Evolutionary conservation across 2,797 vertebrate genomes (phyloP), one percentile per base, ranked within the genome.

Genomic region (Lates japonicus): DNA sequence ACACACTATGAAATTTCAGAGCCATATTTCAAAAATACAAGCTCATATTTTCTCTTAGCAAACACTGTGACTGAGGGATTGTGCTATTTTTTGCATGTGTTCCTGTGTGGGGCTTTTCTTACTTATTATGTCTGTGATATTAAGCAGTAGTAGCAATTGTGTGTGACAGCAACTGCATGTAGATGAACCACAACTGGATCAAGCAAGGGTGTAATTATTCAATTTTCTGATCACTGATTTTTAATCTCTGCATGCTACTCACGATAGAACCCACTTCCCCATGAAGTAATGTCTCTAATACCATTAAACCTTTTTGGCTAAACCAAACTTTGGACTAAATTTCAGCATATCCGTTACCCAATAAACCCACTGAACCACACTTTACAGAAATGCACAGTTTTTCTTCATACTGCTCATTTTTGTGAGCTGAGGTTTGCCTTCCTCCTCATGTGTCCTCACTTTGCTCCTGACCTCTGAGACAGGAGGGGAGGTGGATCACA

Each of bases 271-370:
- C 86, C 83, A 87, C 87, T 90, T 91, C 83, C 80, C 42, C 69
- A 81, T 94, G 89, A 94, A 91, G 90, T 89, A 76, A 93, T 91
- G 89, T 93, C 92, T 90, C 78, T 91, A 92, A 93, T 90, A 74
- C 87, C 80, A 88, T 83, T 88, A 85, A 91, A 86, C 57, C 74
- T 72, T 90, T 84, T 77, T 65, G 85, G 80, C 86, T 63, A 72
- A 77, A 87, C 84, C 76, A 68, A 76, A 85, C 61, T 73, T 70
- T 89, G 73, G 86, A 76, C 76, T 86, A 52, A 11, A 51, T 88
- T 82, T 87, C 85, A 78, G 67, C 74, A 11, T 92, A 87, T 93
- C 90, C 64, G 59, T 91, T 88, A 89, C 85, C 87, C 86, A 78
- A 71, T 87, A 91, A 94, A 89, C 86, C 90, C 87, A 72, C 83